Evolutionary conservation across 2,888 invertebrate species (phyloP), one percentile per base, ranked within the genome.

Genomic region (Operophtera brumata): DNA sequence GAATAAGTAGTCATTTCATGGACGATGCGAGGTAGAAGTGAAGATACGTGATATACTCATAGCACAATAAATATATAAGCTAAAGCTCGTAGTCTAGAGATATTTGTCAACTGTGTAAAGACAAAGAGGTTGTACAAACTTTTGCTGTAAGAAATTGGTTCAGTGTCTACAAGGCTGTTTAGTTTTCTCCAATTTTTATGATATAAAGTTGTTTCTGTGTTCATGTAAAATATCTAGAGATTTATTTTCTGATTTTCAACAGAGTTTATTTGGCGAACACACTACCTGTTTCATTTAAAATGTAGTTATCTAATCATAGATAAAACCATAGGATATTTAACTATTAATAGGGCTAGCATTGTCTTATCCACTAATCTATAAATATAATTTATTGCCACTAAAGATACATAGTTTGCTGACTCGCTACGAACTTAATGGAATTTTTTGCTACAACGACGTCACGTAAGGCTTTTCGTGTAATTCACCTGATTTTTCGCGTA

Each of bases 401-500:
- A 76, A 74, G 68, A 35, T 71, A 74, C 70, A 72, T 77, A 76
- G 76, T 75, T 77, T 80, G 82, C 84, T 82, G 82, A 82, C 75
- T 75, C 64, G 72, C 73, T 67, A 71, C 71, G 71, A 71, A 80
- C 72, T 71, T 81, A 85, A 84, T 85, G 80, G 80, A 84, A 82
- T 82, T 80, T 85, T 86, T 82, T 80, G 82, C 79, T 73, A 69
- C 73, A 73, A 71, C 75, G 77, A 73, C 71, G 73, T 80, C 84
- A 85, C 82, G 84, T 84, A 69, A 74, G 69, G 67, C 48, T 76
- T 80, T 74, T 73, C 73, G 60, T 70, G 73, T 77, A 75, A 76
- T 78, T 78, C 74, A 80, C 80, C 80, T 80, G 63, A 40, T 59
- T 57, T 57, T 82, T 82, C 67, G 46, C 54, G 75, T 79, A 78